A percentile compares a stretch with the other conserved stretches of the same genome.
Evolutionary conservation across 2,888 invertebrate species (phyloP).

Genomic region (Andricus curvator): DNA sequence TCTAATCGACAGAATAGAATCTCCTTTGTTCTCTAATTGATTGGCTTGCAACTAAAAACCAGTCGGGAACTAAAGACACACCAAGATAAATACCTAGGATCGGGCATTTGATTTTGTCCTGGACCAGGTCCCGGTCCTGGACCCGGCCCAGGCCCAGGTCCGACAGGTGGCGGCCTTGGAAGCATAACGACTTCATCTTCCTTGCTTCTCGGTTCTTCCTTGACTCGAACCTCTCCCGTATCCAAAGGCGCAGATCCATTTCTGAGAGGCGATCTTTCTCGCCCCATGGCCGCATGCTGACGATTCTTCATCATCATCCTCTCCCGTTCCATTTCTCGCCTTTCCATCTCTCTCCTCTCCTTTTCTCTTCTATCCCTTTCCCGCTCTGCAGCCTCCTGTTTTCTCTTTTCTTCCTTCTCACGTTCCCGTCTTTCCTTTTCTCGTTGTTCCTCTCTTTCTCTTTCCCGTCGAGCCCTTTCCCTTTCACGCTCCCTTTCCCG

Average conservation of each 20-base stretch:
- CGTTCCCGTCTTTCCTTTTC: constrained; percentile 79
- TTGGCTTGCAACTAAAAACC: neutral
- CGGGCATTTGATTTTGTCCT: constrained; percentile 78
- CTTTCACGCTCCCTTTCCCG: constrained; percentile 81
- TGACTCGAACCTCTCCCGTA: constrained; percentile 81
- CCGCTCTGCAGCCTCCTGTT: constrained; percentile 73
- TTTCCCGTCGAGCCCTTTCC: constrained; percentile 77
- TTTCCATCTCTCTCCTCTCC: constrained; percentile 81
- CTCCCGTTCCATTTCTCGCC: constrained; percentile 80
- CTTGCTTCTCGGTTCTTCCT: constrained; percentile 83
- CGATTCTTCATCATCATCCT: constrained; percentile 78
- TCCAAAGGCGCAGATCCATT: constrained; percentile 79
- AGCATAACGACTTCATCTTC: constrained; percentile 80
- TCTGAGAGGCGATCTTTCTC: constrained; percentile 88
- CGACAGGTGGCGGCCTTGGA: constrained; percentile 68
- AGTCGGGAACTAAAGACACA: constrained; percentile 32
- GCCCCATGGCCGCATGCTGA: constrained; percentile 70
- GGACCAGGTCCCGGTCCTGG: constrained; percentile 66
- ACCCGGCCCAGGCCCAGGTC: constrained; percentile 58
- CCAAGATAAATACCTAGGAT: constrained; percentile 79
- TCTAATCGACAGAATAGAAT: neutral
- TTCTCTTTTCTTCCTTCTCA: constrained; percentile 78
- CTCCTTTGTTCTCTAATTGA: neutral
- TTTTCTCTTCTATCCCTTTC: constrained; percentile 79
- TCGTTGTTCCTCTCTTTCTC: constrained; percentile 75